phyloP scores from a whole-genome alignment of 2,888 invertebrate genomes.

The Eupithecia subumbrata region DNA sequence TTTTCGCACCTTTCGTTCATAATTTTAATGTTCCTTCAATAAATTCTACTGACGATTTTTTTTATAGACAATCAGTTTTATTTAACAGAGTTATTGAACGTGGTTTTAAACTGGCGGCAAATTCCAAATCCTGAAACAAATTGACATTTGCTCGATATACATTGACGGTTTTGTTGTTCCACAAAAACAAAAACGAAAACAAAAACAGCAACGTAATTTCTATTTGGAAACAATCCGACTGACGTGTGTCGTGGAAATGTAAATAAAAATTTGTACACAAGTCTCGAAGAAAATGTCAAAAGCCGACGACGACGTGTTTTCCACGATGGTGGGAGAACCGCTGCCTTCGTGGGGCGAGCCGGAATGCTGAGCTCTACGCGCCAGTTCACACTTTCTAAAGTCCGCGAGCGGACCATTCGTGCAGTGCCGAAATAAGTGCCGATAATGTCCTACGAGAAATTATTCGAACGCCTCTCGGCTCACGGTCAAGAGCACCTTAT shows the following conservation, averaged over 20 bases:
- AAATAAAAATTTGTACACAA: constrained; percentile 39
- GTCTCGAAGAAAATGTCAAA: constrained; percentile 44
- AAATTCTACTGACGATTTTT: no score
- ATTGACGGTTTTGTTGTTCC: constrained; percentile 12
- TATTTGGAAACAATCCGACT: not conserved
- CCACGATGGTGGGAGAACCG: constrained; percentile 74
- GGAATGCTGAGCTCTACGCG: constrained; percentile 66
- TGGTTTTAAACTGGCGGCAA: constrained; percentile 17
- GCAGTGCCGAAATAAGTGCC: constrained; percentile 14
- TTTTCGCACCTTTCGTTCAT: no score
- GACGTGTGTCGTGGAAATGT: constrained; percentile 35
- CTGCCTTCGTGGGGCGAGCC: constrained; percentile 11
- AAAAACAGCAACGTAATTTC: constrained; percentile 25
- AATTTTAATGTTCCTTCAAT: no score
- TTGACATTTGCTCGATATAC: constrained; percentile 10
- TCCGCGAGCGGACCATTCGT: constrained; percentile 56
- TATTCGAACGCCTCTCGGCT: constrained; percentile 80
- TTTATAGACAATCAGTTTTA: not conserved
- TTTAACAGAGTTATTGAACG: constrained; percentile 25
- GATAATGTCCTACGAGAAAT: constrained; percentile 81
- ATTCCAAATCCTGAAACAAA: constrained; percentile 13
- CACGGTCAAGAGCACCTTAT: constrained; percentile 93
- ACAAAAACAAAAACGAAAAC: not conserved
- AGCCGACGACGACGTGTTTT: constrained; percentile 69
- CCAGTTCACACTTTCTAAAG: constrained; percentile 81